Evolutionary conservation across 2,113 vertebrate genomes (phyloP).

Genomic region (Indri indri): DNA sequence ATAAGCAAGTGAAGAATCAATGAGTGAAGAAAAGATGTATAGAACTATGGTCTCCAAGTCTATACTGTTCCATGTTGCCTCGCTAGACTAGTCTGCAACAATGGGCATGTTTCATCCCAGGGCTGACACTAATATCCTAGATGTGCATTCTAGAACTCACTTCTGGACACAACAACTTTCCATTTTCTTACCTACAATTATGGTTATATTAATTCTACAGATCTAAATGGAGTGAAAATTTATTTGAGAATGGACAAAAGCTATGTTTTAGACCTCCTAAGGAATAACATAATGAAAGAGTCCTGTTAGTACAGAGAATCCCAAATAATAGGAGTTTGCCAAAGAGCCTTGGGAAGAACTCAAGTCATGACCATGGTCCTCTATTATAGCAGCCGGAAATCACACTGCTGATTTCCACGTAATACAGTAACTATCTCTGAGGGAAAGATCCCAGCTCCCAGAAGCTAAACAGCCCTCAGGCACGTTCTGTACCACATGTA

Average conservation of each 20-base stretch:
- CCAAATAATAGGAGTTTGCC: background rate
- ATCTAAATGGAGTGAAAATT: constrained; percentile 31
- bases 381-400: background rate
- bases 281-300: constrained; percentile 22
- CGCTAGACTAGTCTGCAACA: background rate
- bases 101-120: background rate
- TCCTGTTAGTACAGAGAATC: background rate
- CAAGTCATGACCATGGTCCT: background rate
- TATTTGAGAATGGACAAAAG: constrained; percentile 4
- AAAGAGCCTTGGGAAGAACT: constrained; percentile 25
- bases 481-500: background rate
- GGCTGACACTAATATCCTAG: background rate
- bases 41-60: background rate
- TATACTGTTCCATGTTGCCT: background rate
- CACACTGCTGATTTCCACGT: background rate
- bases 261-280: background rate
- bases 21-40: background rate
- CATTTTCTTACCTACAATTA: constrained; percentile 49
- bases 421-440: background rate
- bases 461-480: background rate
- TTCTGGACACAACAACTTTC: constrained; percentile 11
- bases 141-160: constrained; percentile 6
- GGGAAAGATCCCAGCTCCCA: background rate
- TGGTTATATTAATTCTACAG: constrained; percentile 37
- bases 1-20: background rate